A percentile compares a stretch with the other conserved stretches of the same genome.
phyloP scores from a whole-genome alignment of 2,113 vertebrate genomes.

The Dromaius novaehollandiae region DNA sequence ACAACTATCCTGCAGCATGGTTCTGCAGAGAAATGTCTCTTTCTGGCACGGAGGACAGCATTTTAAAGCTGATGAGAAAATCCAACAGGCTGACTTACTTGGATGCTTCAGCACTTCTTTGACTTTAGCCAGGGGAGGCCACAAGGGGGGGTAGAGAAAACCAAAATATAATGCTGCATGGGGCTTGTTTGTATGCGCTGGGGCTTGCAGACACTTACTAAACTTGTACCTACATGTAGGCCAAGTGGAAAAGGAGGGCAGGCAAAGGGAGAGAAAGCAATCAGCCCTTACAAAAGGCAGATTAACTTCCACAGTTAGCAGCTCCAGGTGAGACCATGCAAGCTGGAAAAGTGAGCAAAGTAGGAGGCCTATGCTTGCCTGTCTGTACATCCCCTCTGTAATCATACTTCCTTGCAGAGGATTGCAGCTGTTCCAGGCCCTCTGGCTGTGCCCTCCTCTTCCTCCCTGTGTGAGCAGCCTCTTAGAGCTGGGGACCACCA shows the following conservation, averaged over 20 bases:
- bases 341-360: neutral
- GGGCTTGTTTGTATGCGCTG: conserved; percentile 52
- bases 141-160: neutral
- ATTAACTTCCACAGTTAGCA: neutral
- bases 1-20: neutral
- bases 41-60: conserved; percentile 15
- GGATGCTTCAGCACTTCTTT: conserved; percentile 57
- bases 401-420: neutral
- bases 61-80: conserved; percentile 61
- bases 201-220: conserved; percentile 22
- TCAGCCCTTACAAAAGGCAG: neutral
- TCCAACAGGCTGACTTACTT: conserved; percentile 59
- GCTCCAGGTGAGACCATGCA: neutral
- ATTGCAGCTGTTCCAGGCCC: neutral
- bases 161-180: conserved; percentile 46
- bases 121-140: conserved; percentile 49
- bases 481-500: neutral
- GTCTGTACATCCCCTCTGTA: neutral
- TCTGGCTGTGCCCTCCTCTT: neutral
- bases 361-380: neutral
- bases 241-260: conserved; percentile 16
- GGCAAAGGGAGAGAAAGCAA: neutral
- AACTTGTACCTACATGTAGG: neutral
- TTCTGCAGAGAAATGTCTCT: conserved; percentile 46
- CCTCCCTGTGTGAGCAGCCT: accelerated